Conservation (phyloP, 2,888 invertebrate genomes). For the Slavum lentiscoides region DNA sequence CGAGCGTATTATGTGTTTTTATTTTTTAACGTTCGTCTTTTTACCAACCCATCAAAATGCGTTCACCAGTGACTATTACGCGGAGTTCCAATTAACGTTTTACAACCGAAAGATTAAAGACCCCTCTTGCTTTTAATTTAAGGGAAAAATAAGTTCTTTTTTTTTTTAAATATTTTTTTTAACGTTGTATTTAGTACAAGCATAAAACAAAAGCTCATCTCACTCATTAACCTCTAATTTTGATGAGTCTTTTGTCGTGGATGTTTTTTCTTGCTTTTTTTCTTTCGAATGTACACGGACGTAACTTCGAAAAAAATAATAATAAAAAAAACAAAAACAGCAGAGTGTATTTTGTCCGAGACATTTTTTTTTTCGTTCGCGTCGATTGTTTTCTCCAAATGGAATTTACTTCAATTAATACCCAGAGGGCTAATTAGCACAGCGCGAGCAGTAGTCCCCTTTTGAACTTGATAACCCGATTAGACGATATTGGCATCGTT, state of each 20-base stretch:
- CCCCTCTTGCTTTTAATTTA: conserved; percentile 50
- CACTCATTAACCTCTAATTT: conserved; percentile 54
- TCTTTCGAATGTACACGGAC: neutral
- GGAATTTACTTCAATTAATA: conserved; percentile 51
- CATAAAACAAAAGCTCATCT: conserved; percentile 52
- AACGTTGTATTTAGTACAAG: conserved; percentile 23
- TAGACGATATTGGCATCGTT: conserved; percentile 46
- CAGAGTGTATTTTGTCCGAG: conserved; percentile 7
- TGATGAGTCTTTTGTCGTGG: conserved; percentile 50
- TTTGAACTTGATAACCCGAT: conserved; percentile 43
- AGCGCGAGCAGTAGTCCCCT: conserved; percentile 26
- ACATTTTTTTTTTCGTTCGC: conserved; percentile 40
- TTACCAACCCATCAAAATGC: conserved; percentile 33
- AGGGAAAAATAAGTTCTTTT: conserved; percentile 34
- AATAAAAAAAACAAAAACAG: conserved; percentile 46
- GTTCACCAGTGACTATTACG: conserved; percentile 33
- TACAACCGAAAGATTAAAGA: conserved; percentile 50
- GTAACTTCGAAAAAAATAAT: conserved; percentile 22
- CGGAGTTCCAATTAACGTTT: conserved; percentile 51
- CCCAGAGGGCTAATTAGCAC: conserved; percentile 51
- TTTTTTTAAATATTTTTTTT: conserved; percentile 13
- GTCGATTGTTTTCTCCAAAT: conserved; percentile 45
- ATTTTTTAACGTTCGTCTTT: conserved; percentile 19
- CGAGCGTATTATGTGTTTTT: neutral
- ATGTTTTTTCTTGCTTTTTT: conserved; percentile 37